phyloP scores from a whole-genome alignment of 2,888 invertebrate species.

The Trilocha varians region DNA sequence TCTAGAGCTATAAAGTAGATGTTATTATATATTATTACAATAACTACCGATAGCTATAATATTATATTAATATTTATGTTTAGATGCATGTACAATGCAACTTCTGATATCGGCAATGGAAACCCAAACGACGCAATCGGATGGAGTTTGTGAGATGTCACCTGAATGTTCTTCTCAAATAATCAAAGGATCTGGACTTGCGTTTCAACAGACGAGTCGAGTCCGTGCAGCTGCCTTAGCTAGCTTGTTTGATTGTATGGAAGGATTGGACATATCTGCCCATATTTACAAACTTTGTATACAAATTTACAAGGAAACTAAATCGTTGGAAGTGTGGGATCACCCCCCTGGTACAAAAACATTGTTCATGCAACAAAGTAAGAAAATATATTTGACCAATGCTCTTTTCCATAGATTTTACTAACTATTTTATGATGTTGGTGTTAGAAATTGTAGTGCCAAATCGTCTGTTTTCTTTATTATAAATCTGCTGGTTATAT shows the following conservation, averaged over 20 bases:
- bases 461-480: too few species aligned
- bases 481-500: not conserved
- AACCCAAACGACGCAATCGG: conserved; percentile 45
- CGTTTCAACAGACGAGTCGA: conserved; percentile 58
- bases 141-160: conserved; percentile 49
- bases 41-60: too few species aligned
- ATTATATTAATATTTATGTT: conserved; percentile 11
- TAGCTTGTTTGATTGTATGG: conserved; percentile 56
- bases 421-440: conserved; percentile 1
- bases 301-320: conserved; percentile 60
- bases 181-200: conserved; percentile 53
- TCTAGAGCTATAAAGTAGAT: too few species aligned
- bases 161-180: conserved; percentile 53
- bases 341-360: conserved; percentile 58
- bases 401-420: not conserved
- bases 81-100: conserved; percentile 67
- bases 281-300: conserved; percentile 62
- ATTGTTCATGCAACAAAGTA: conserved; percentile 64
- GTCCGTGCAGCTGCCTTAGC: conserved; percentile 44
- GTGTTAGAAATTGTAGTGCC: too few species aligned
- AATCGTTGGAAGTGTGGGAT: conserved; percentile 61
- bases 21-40: too few species aligned
- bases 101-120: conserved; percentile 62
- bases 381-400: conserved; percentile 10
- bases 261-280: conserved; percentile 47